Base-by-base conservation (phyloP, 2,888 invertebrate genomes). In the Clunio marinus region DNA sequence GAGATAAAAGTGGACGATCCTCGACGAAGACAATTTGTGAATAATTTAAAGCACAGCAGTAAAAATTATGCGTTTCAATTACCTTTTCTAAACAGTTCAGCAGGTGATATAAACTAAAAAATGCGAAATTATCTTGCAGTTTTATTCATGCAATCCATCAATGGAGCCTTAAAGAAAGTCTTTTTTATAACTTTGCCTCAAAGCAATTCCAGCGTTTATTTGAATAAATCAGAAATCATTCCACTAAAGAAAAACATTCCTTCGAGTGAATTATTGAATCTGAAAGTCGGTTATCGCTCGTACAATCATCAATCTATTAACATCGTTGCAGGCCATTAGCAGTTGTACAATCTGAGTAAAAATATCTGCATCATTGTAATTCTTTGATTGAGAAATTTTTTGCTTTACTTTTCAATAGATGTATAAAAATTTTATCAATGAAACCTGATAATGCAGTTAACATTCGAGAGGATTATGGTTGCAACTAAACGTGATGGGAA, bases 191-290 rank as follows among this genome's bases (percentile, higher is more conserved):
- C 32, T 32, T 32, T 32, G 5, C 7, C 32, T 32, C 32, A 32
- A 5, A 32, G 25, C 8, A 3, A 3, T 15, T 58, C 15, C 58
- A 58, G 51, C n/a, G 28, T n/a, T n/a, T n/a, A 27, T 27, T 58
- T 58, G 51, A 51, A 51, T 58, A 58, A 58, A 58, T 58, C 58
- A 27, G 8, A 8, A 58, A 15, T 32, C 5, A 20, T 46, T 46
- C 5, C 46, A 5, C 5, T n/a, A 17, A 1, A 15, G 58, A 2
- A 4, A 27, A n/a, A 58, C 22, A 58, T 58, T 25, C 58, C 58
- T 58, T 2, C n/a, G 15, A 58, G 58, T 58, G 58, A 58, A 58
- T 22, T 58, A 58, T 58, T 58, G 58, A 58, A 58, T 58, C 58
- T 7, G 58, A 58, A 58, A 58, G 58, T 58, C 58, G 58, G 58